Percentiles rank a stretch among this genome's conserved stretches.
phyloP scores from a whole-genome alignment of 2,797 vertebrate species.

The Falco peregrinus region DNA sequence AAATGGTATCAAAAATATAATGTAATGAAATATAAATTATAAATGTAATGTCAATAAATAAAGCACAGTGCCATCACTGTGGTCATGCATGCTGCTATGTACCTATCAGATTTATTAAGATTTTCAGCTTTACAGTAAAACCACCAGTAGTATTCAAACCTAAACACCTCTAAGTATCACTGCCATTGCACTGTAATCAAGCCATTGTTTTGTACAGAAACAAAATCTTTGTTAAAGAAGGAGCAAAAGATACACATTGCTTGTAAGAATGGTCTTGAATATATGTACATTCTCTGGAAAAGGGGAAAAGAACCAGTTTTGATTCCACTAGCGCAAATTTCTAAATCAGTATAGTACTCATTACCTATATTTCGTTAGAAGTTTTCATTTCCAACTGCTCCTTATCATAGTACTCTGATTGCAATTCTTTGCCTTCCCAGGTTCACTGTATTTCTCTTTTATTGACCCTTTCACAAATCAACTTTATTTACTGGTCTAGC shows the following conservation, averaged over 20 bases:
- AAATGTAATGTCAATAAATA: background rate
- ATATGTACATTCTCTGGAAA: background rate
- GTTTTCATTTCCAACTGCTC: background rate
- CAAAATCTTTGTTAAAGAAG: background rate
- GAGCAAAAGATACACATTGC: rapidly evolving
- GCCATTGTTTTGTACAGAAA: background rate
- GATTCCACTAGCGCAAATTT: background rate
- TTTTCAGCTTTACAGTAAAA: background rate
- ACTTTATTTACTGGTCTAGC: background rate
- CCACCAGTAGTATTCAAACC: background rate
- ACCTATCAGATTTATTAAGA: background rate
- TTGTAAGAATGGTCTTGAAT: background rate
- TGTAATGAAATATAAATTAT: background rate
- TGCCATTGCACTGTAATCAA: background rate
- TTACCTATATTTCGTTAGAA: background rate
- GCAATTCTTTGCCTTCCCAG: background rate
- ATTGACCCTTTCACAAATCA: background rate
- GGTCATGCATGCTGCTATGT: background rate
- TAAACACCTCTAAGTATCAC: background rate
- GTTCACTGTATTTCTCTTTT: background rate
- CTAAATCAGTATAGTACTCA: background rate
- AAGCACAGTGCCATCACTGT: background rate
- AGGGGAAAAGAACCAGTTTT: background rate
- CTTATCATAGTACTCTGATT: background rate
- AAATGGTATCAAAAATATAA: background rate